phyloP scores from a whole-genome alignment of 2,113 vertebrate genomes.

The Laterallus jamaicensis region DNA sequence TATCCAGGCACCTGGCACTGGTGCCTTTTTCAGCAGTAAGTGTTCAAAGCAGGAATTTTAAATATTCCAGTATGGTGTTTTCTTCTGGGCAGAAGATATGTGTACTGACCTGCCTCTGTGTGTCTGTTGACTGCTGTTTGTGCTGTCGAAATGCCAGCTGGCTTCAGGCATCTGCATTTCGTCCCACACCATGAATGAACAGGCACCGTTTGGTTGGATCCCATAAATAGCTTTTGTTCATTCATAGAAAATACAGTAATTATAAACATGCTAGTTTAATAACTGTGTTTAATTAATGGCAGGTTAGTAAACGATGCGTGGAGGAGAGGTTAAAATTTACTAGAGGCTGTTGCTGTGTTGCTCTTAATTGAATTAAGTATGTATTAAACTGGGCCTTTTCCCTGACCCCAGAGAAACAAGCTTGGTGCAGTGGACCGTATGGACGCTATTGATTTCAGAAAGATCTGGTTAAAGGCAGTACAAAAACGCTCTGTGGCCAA shows the following conservation, averaged over 20 bases:
- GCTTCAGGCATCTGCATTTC: rapidly evolving
- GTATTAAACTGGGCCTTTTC: not conserved
- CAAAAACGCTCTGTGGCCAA: not conserved
- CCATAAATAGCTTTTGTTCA: constrained; percentile 48
- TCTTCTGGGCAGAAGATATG: not conserved
- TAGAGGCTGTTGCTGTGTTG: not conserved
- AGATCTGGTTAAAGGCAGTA: constrained; percentile 11
- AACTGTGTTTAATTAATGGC: constrained; percentile 28
- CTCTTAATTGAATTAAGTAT: constrained; percentile 56
- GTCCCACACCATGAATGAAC: rapidly evolving
- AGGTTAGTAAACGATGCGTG: not conserved
- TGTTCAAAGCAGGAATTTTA: constrained; percentile 17
- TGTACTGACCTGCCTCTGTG: not conserved
- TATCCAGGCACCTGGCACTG: not conserved
- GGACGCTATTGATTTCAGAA: constrained; percentile 34
- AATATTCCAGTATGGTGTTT: not conserved
- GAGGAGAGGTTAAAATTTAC: constrained; percentile 48
- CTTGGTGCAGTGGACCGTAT: not conserved
- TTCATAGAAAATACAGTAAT: constrained; percentile 47
- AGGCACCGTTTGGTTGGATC: not conserved
- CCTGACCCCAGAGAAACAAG: not conserved
- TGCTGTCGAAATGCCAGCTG: constrained; percentile 33
- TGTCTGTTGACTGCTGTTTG: not conserved
- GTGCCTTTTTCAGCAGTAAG: not conserved
- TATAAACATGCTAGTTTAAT: constrained; percentile 19